These are phyloP conservation scores for Pseudoips prasinana DNA, from an alignment of 2,888 invertebrate species.

Conservation along the genomic window DNA sequence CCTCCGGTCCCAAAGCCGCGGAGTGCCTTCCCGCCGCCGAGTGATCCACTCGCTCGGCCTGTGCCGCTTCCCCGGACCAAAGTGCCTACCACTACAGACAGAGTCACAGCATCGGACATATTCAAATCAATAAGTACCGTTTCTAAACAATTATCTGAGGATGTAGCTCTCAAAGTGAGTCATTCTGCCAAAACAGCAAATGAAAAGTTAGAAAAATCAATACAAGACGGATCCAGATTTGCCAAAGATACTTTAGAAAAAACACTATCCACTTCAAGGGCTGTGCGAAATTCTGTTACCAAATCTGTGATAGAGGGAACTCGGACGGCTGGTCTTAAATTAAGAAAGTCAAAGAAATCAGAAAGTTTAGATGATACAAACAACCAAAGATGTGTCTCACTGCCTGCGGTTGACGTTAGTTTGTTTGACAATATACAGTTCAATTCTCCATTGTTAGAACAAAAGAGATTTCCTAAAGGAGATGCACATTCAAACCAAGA, in stretches of 20 bases:
- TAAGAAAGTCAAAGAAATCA: slow-evolving; percentile 52
- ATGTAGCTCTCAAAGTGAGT: slow-evolving; percentile 77
- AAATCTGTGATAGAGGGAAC: slow-evolving; percentile 85
- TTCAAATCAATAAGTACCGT: slow-evolving; percentile 76
- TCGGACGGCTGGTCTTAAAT: slow-evolving; percentile 77
- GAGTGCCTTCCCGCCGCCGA: slow-evolving; percentile 44
- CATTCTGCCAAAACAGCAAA: slow-evolving; percentile 65
- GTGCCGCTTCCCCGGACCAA: slow-evolving; percentile 79
- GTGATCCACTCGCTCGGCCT: slow-evolving; percentile 64
- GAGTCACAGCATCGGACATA: slow-evolving; percentile 65
- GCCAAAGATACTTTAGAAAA: slow-evolving; percentile 74
- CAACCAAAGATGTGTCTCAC: slow-evolving; percentile 75
- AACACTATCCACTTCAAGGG: slow-evolving; percentile 72
- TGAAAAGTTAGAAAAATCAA: slow-evolving; percentile 62
- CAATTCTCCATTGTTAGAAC: slow-evolving; percentile 81
- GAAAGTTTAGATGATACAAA: slow-evolving; percentile 41
- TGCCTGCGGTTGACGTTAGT: slow-evolving; percentile 80
- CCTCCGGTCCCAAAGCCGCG: slow-evolving; percentile 73
- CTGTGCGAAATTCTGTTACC: slow-evolving; percentile 75
- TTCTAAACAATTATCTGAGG: slow-evolving; percentile 81
- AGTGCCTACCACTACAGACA: slow-evolving; percentile 48
- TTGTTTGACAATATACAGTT: slow-evolving; percentile 85
- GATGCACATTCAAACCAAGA: slow-evolving; percentile 28
- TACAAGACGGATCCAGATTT: slow-evolving; percentile 63
- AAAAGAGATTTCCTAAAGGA: slow-evolving; percentile 51